phyloP scores from a whole-genome alignment of 2,797 vertebrate species.

The Mus caroli region DNA sequence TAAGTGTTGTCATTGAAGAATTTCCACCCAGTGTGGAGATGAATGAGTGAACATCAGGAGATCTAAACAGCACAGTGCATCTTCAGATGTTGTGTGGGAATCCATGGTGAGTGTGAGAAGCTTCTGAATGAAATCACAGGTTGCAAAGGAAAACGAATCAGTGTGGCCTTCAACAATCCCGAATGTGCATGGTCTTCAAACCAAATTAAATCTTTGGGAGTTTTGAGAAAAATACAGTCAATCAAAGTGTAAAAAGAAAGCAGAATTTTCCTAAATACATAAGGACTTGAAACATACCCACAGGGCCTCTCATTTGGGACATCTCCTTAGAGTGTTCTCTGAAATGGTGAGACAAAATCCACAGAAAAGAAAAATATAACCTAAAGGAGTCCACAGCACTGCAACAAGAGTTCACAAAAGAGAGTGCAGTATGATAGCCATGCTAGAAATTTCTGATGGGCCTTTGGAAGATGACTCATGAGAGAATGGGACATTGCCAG shows the following conservation, averaged over 20 bases:
- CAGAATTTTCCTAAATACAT: constrained; percentile 2
- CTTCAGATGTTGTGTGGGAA: constrained; percentile 9
- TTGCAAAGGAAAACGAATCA: constrained; percentile 33
- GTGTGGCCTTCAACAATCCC: background rate
- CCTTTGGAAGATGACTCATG: background rate
- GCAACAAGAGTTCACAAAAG: background rate
- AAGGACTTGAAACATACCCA: constrained; percentile 2
- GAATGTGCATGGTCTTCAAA: constrained; percentile 4
- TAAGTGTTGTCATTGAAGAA: constrained; percentile 25
- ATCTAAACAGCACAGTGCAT: background rate
- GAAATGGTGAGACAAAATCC: constrained; percentile 48
- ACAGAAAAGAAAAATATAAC: constrained; percentile 15
- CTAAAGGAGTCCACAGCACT: background rate
- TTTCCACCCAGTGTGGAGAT: background rate
- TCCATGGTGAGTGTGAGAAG: constrained; percentile 35
- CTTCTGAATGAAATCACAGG: constrained; percentile 30
- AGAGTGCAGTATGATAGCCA: background rate
- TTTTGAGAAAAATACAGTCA: constrained; percentile 17
- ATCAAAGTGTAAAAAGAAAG: constrained; percentile 47
- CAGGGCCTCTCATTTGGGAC: constrained; percentile 31
- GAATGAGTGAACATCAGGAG: background rate
- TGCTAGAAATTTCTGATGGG: background rate
- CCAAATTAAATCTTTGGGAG: background rate
- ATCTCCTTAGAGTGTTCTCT: constrained; percentile 1
- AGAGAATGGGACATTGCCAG: constrained; percentile 23